Conservation (phyloP, 2,797 vertebrate species). For the Petrocephalus schoutedeni region DNA sequence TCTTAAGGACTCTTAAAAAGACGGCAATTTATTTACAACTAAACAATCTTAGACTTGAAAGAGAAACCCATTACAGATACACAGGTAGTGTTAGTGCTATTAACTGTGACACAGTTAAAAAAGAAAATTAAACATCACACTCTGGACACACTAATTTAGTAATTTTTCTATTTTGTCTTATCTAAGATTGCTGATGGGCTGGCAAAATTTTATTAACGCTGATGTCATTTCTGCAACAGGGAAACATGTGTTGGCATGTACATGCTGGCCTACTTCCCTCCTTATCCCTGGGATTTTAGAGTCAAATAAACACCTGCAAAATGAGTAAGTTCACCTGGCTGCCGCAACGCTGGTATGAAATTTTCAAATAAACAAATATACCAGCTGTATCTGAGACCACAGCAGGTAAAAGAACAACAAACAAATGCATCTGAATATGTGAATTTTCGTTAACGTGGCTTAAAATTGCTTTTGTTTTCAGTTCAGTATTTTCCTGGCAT, state of each 20-base stretch:
- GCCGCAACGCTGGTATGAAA: background rate
- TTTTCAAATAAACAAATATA: background rate
- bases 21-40: background rate
- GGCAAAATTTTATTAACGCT: background rate
- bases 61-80: background rate
- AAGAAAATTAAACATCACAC: background rate
- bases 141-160: background rate
- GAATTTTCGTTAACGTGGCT: background rate
- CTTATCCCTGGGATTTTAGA: background rate
- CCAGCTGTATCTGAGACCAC: background rate
- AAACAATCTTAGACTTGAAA: background rate
- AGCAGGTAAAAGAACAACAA: background rate
- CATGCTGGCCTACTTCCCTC: background rate
- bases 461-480: background rate
- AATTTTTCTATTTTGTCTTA: background rate
- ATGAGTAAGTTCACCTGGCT: background rate
- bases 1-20: background rate
- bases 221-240: background rate
- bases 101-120: no score
- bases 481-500: background rate
- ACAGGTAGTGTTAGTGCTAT: background rate
- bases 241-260: background rate
- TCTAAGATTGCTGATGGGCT: background rate
- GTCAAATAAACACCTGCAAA: background rate
- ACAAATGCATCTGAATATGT: background rate